These are phyloP conservation scores for Cyclura pinguis DNA, from an alignment of 2,797 vertebrate genomes.

Conservation along the genomic window DNA sequence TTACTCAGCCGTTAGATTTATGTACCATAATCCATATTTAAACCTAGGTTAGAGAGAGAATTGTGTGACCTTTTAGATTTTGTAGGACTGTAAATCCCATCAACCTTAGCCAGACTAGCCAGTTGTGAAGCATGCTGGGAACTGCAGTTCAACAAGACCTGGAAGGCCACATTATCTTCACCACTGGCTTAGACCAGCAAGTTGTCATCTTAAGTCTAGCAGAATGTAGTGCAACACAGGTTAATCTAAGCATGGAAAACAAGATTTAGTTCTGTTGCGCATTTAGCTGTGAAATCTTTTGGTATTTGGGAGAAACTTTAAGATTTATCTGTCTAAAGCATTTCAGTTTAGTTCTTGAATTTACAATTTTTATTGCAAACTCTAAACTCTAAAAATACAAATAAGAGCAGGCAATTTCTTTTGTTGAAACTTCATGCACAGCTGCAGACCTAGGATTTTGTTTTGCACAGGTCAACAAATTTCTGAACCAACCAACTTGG, in stretches of 20 bases:
- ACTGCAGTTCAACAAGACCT: too few relatives aligned
- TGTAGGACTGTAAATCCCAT: too few relatives aligned
- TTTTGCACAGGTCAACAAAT: conserved; percentile 37
- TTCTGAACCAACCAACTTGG: conserved; percentile 20
- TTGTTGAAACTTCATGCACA: not conserved
- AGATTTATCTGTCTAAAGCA: not conserved
- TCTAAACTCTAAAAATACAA: not conserved
- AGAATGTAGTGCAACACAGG: not conserved
- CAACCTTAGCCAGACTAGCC: too few relatives aligned
- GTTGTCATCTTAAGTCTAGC: not conserved
- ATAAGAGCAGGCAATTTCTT: not conserved
- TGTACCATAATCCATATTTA: not conserved
- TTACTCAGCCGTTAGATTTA: not conserved
- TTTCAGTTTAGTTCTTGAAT: not conserved
- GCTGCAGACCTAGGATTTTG: not conserved
- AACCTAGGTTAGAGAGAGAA: too few relatives aligned
- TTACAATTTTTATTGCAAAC: not conserved
- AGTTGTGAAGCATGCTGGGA: too few relatives aligned
- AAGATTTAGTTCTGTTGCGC: not conserved
- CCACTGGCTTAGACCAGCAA: not conserved
- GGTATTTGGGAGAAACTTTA: too few relatives aligned
- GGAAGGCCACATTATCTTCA: too few relatives aligned
- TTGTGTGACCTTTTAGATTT: too few relatives aligned
- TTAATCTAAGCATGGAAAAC: not conserved
- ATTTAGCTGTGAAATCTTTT: not conserved